Conservation (phyloP, 2,888 invertebrate genomes). For the Punctoribates punctum region DNA sequence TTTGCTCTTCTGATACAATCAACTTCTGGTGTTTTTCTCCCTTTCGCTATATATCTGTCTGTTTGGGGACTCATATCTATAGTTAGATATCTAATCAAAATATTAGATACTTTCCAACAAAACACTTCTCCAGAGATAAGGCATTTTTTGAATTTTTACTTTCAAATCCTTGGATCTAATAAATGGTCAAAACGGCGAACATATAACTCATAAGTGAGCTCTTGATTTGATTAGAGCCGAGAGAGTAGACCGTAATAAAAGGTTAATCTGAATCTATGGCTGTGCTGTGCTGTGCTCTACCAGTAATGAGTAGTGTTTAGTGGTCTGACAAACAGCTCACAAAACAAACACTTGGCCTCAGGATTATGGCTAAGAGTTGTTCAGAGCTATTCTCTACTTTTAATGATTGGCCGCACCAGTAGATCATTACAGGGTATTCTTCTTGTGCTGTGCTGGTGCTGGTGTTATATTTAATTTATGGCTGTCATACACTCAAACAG, state of each 20-base stretch:
- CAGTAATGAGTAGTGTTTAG: neutral
- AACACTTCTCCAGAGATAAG: neutral
- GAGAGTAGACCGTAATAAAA: neutral
- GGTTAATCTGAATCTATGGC: neutral
- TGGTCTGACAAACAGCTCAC: neutral
- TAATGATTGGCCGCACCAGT: slow-evolving; percentile 31
- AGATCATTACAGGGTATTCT: slow-evolving; percentile 9
- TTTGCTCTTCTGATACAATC: slow-evolving; percentile 1
- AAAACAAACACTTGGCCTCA: neutral
- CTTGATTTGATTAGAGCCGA: no score
- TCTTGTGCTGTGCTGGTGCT: no score
- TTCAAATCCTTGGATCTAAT: no score
- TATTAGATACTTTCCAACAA: neutral
- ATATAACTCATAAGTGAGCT: no score
- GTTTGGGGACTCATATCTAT: neutral
- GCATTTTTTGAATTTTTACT: neutral
- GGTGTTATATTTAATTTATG: slow-evolving; percentile 36
- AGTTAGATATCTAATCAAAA: slow-evolving; percentile 16
- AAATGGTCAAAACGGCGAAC: no score
- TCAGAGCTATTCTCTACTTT: slow-evolving; percentile 12
- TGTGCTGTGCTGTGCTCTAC: neutral
- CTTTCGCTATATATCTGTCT: no score
- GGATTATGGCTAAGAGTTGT: neutral
- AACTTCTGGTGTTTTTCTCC: slow-evolving; percentile 18
- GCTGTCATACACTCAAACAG: slow-evolving; percentile 13